These are phyloP conservation scores for Hydractinia symbiolongicarpus DNA, from an alignment of 30 jellyfish, hydroid and myxozoan genomes.

Conservation along the genomic window DNA sequence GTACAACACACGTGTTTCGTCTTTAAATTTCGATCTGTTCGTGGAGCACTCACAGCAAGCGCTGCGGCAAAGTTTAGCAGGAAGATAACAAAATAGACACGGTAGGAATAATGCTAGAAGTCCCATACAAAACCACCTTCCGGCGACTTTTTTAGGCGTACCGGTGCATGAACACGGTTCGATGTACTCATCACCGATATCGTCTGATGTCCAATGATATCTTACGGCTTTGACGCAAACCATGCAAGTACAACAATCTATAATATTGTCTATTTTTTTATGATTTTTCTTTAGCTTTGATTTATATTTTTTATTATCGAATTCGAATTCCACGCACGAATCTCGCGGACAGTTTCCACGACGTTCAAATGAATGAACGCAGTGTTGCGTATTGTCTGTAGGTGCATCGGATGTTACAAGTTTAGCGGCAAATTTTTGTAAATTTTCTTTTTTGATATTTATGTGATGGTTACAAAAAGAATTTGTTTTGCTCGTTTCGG, in stretches of 20 bases:
- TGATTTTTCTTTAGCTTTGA: neutral
- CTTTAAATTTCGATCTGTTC: too few relatives aligned
- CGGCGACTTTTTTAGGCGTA: neutral
- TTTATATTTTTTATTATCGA: too few relatives aligned
- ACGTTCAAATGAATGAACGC: too few relatives aligned
- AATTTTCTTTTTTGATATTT: neutral
- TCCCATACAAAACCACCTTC: slow-evolving; percentile 39
- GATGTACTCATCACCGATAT: slow-evolving; percentile 3
- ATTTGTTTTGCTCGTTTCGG: too few relatives aligned
- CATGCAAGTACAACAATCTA: slow-evolving; percentile 30
- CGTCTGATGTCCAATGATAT: slow-evolving; percentile 7
- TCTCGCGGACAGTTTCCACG: too few relatives aligned
- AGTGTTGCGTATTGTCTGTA: neutral
- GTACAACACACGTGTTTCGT: too few relatives aligned
- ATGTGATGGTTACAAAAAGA: too few relatives aligned
- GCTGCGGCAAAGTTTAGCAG: slow-evolving; percentile 24
- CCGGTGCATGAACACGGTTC: slow-evolving; percentile 35
- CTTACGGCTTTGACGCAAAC: slow-evolving; percentile 16
- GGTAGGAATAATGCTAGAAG: slow-evolving; percentile 29
- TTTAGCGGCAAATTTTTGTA: neutral
- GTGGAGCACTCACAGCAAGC: too few relatives aligned
- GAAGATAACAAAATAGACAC: slow-evolving; percentile 32
- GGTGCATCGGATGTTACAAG: neutral
- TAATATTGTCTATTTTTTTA: slow-evolving; percentile 3
- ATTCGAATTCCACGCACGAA: too few relatives aligned